Evolutionary conservation across 2,888 invertebrate genomes (phyloP).

Genomic region (Elgonia sp.): DNA sequence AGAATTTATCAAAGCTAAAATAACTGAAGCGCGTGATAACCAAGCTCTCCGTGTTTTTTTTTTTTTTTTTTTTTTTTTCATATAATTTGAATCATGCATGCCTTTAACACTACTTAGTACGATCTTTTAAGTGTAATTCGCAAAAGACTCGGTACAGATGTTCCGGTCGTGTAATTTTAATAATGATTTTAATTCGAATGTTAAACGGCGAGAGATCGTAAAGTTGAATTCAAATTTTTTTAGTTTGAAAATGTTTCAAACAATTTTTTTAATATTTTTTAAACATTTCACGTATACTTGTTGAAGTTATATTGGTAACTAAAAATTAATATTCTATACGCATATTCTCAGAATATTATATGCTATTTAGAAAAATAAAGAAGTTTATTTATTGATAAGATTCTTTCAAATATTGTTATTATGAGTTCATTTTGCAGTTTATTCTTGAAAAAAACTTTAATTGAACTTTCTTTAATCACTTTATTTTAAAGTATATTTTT

Average conservation of each 20-base stretch:
- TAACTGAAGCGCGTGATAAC: conserved; percentile 27
- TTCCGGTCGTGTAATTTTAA: conserved; percentile 44
- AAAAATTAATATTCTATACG: no score
- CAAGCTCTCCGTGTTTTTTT: conserved; percentile 2
- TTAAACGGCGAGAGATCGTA: conserved; percentile 28
- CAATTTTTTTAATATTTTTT: no score
- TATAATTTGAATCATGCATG: conserved; percentile 65
- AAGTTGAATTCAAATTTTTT: conserved; percentile 34
- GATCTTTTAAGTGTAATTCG: conserved; percentile 50
- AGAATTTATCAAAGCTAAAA: background rate
- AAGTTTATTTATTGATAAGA: no score
- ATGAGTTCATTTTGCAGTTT: no score
- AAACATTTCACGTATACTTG: no score
- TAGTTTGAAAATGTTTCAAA: conserved; percentile 28
- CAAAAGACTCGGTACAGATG: conserved; percentile 29
- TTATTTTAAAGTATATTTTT: no score
- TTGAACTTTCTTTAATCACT: no score
- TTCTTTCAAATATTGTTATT: no score
- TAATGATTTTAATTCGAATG: conserved; percentile 45
- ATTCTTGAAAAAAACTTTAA: no score
- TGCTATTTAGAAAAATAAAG: no score
- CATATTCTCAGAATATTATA: no score
- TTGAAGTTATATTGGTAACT: no score
- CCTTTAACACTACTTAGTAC: conserved; percentile 63
- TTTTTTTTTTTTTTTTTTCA: conserved; percentile 4